These are phyloP conservation scores for Kryptopterus vitreolus DNA, from an alignment of 2,797 vertebrate genomes.

Conservation along the genomic window DNA sequence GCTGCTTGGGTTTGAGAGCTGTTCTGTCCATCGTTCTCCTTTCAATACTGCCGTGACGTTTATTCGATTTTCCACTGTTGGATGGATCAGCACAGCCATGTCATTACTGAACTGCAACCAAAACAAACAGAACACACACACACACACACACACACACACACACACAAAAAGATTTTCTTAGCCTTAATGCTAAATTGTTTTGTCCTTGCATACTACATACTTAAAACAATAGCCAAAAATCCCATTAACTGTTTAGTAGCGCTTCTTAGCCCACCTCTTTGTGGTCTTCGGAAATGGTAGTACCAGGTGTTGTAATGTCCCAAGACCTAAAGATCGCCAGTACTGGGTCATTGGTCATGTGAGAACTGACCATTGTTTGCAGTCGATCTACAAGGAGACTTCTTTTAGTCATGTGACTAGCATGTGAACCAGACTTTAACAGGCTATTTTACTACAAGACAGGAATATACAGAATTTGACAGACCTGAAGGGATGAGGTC, in stretches of 20 bases:
- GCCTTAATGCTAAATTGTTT: background rate
- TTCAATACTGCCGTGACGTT: conserved; percentile 82
- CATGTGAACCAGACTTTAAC: background rate
- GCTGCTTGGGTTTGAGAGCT: conserved; percentile 74
- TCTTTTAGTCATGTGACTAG: background rate
- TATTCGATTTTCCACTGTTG: conserved; percentile 79
- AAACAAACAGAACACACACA: conserved; percentile 6
- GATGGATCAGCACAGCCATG: conserved; percentile 66
- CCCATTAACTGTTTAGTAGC: background rate
- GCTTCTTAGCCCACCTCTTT: conserved; percentile 49
- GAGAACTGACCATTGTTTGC: conserved; percentile 11
- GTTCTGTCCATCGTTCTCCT: conserved; percentile 74
- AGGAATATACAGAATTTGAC: conserved; percentile 12
- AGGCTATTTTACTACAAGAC: background rate
- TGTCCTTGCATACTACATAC: background rate
- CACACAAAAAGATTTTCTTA: conserved; percentile 6
- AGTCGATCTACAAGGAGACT: background rate
- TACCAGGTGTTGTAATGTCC: too few relatives aligned
- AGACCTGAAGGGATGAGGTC: conserved; percentile 23
- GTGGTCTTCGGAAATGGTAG: conserved; percentile 50
- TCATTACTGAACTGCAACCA: conserved; percentile 81
- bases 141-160: conserved; percentile 11
- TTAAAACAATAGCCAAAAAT: background rate
- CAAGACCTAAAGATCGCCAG: too few relatives aligned
- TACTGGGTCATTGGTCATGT: too few relatives aligned